These are phyloP conservation scores for Sphaerophoria rueppellii DNA, from an alignment of 2,888 invertebrate species.

Conservation along the genomic window DNA sequence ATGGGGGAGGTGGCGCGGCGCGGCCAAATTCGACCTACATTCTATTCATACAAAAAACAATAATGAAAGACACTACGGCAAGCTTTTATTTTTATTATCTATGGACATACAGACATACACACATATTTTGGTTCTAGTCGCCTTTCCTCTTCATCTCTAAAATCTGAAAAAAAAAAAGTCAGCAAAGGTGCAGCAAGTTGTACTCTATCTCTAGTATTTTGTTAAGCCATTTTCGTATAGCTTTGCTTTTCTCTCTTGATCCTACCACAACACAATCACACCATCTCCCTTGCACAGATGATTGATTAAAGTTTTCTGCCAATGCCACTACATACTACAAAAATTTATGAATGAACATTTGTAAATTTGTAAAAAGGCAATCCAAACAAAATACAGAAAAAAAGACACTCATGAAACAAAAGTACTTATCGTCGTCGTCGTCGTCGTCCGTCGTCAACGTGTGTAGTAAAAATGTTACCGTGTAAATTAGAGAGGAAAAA, in stretches of 20 bases:
- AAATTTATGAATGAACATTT: constrained; percentile 70
- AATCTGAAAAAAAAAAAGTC: no score
- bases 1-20: neutral
- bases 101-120: no score
- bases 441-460: neutral
- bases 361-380: constrained; percentile 67
- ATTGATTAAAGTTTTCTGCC: constrained; percentile 69
- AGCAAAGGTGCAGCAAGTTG: constrained; percentile 19
- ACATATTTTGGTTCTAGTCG: neutral
- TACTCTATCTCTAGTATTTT: constrained; percentile 37
- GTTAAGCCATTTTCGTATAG: constrained; percentile 18
- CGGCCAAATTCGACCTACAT: constrained; percentile 58
- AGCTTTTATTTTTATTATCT: constrained; percentile 57
- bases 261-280: neutral
- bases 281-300: constrained; percentile 44
- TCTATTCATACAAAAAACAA: constrained; percentile 20
- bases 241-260: constrained; percentile 32
- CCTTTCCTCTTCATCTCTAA: constrained; percentile 16
- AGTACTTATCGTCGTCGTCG: neutral
- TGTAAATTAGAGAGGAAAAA: constrained; percentile 18
- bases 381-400: constrained; percentile 34
- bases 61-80: neutral
- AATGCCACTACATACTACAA: constrained; percentile 27
- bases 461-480: constrained; percentile 1
- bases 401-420: neutral